Evolutionary conservation across 2,797 vertebrate species (phyloP).

Genomic region (Decapterus maruadsi): DNA sequence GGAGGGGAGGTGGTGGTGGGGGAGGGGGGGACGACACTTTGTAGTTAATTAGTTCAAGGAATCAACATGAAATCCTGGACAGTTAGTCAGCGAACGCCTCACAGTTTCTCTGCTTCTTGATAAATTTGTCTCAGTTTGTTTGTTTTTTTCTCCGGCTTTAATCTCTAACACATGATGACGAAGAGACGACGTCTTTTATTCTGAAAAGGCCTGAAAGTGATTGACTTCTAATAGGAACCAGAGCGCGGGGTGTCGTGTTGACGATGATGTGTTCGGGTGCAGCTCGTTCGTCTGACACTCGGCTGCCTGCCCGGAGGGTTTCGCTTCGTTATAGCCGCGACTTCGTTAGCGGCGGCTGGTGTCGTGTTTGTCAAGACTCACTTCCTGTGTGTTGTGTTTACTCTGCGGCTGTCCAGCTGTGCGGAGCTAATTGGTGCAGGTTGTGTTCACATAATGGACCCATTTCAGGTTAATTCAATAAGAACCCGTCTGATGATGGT

Average conservation of each 20-base stretch:
- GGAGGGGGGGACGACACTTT: conserved; percentile 39
- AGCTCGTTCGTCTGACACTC: no score
- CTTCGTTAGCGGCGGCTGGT: no score
- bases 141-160: background rate
- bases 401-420: conserved; percentile 36
- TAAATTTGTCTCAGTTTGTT: background rate
- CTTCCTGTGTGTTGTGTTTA: no score
- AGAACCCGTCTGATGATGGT: conserved; percentile 20
- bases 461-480: conserved; percentile 32
- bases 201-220: background rate
- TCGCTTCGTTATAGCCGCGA: no score
- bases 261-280: no score
- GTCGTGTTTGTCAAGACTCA: no score
- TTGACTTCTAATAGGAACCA: background rate
- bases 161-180: background rate
- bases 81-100: conserved; percentile 49
- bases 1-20: background rate
- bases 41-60: conserved; percentile 72
- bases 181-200: background rate
- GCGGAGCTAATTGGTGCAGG: conserved; percentile 41
- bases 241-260: background rate
- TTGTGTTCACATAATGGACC: conserved; percentile 27
- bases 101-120: conserved; percentile 8
- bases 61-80: conserved; percentile 55
- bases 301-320: no score